Base-by-base conservation (phyloP, 2,797 vertebrate species). In the Crocodylus rhombifer region DNA sequence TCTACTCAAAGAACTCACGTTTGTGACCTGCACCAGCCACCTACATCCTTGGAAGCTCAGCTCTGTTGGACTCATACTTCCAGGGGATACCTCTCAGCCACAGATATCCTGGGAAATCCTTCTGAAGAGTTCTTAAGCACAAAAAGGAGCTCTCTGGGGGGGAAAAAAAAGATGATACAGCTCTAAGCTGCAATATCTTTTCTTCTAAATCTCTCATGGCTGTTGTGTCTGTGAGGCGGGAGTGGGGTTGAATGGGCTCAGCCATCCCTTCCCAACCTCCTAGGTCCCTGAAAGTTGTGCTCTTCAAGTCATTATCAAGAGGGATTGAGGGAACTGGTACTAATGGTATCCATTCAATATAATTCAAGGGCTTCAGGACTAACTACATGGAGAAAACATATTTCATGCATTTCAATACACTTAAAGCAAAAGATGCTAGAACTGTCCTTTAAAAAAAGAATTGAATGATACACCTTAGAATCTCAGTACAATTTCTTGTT, bases 231-330 rank as follows among this genome's bases (percentile, higher is more conserved):
- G 42, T 10, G 60, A 61, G n/a, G 64, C 1, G 1, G 16, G 17
- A 17, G 64, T 2, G 64, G 9, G 42, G 42, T 9, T 51, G 42
- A 51, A 51, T 51, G 42, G 42, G 6, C 15, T n/a, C 64, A 25
- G n/a, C 57, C 15, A 28, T 7, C 74, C n/a, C 60, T 88, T 80
- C 80, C 58, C 86, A 74, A 28, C 14, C 60, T 13, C 77, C 1
- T 18, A 84, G 79, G 14, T 0, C 56, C 0, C 16, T 25, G 2
- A 12, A 26, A 89, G 58, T 62, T 55, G 73, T 88, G 51, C 15
- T 33, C 12, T 18, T 78, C 42, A 60, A 73, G 64, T 10, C 14
- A 78, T n/a, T 55, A 82, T 78, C 7, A 82, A 82, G 90, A 65
- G 1, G 84, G 57, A 42, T 85, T 14, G 15, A 56, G 11, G 17